These are phyloP conservation scores for Eilema depressum DNA, from an alignment of 2,888 invertebrate species.

Conservation along the genomic window DNA sequence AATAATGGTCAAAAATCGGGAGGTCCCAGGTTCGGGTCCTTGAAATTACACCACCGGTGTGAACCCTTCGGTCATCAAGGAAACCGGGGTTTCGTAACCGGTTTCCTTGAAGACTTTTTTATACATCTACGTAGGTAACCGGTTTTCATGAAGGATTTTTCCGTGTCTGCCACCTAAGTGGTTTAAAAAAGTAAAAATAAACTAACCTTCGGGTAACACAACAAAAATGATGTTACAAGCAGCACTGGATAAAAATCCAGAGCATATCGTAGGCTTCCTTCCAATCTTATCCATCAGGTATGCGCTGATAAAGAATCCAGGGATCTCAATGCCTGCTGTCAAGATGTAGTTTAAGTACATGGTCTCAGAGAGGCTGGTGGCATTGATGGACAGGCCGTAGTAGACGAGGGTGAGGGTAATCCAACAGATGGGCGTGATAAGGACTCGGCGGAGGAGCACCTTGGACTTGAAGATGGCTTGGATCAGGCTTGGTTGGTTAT, in stretches of 20 bases:
- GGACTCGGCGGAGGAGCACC: constrained; percentile 84
- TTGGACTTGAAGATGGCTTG: constrained; percentile 79
- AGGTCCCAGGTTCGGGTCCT: background rate
- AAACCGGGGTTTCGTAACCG: too few relatives aligned
- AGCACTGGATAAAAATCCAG: constrained; percentile 88
- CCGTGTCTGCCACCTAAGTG: too few relatives aligned
- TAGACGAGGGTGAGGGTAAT: constrained; percentile 93
- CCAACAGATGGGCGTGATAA: constrained; percentile 93
- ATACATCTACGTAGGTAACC: too few relatives aligned
- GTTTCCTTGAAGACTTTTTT: too few relatives aligned
- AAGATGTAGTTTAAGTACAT: constrained; percentile 91
- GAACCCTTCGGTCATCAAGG: too few relatives aligned
- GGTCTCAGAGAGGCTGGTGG: constrained; percentile 90
- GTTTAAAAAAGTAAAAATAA: background rate
- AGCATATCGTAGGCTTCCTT: constrained; percentile 87
- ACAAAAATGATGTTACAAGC: constrained; percentile 74
- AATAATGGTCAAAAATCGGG: background rate
- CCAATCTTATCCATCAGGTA: constrained; percentile 86
- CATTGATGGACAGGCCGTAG: constrained; percentile 92
- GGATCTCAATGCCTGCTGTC: constrained; percentile 89
- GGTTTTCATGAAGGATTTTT: too few relatives aligned
- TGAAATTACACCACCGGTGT: too few relatives aligned
- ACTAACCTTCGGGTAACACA: constrained; percentile 85
- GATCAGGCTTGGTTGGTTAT: constrained; percentile 41
- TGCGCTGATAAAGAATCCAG: constrained; percentile 87